Conservation (phyloP, 1,140 invertebrate genomes). For the Drosophila lacteicornis region DNA sequence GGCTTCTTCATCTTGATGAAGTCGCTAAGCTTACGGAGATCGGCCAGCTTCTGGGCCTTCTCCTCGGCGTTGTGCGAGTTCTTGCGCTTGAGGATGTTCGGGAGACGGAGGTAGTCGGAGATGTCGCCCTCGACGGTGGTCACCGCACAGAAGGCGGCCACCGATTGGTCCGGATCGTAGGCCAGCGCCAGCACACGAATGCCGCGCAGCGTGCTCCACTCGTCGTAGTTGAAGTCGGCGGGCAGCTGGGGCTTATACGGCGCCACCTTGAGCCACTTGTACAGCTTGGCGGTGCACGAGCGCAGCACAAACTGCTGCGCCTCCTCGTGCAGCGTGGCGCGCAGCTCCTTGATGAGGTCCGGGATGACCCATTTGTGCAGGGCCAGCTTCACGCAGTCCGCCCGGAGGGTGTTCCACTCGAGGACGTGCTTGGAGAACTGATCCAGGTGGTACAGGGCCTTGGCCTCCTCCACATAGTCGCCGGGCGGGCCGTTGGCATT, state of each 20-base stretch:
- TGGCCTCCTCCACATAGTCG: conserved; percentile 95
- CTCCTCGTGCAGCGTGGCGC: conserved; percentile 92
- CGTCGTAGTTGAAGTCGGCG: conserved; percentile 93
- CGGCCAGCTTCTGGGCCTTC: conserved; percentile 90
- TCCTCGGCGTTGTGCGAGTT: conserved; percentile 91
- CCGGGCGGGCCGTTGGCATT: conserved; percentile 85
- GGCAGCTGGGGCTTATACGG: conserved; percentile 89
- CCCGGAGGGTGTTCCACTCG: conserved; percentile 97
- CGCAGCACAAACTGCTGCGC: conserved; percentile 95
- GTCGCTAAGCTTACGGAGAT: conserved; percentile 92
- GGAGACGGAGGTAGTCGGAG: conserved; percentile 94
- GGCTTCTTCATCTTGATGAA: conserved; percentile 97
- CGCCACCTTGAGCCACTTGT: conserved; percentile 96
- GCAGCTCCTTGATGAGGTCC: conserved; percentile 94
- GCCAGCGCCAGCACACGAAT: conserved; percentile 94
- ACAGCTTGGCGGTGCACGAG: conserved; percentile 93
- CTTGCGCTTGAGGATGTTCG: conserved; percentile 93
- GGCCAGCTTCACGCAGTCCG: conserved; percentile 94
- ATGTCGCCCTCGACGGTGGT: conserved; percentile 96
- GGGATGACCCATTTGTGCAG: conserved; percentile 95
- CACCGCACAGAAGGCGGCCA: conserved; percentile 95
- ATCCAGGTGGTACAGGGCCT: conserved; percentile 96
- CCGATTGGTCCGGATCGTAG: conserved; percentile 92
- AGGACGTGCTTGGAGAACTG: conserved; percentile 98
- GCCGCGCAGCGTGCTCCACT: conserved; percentile 94